Evolutionary conservation across 2,797 vertebrate genomes (phyloP), one percentile per base, ranked within the genome.

Genomic region (Nasua narica): DNA sequence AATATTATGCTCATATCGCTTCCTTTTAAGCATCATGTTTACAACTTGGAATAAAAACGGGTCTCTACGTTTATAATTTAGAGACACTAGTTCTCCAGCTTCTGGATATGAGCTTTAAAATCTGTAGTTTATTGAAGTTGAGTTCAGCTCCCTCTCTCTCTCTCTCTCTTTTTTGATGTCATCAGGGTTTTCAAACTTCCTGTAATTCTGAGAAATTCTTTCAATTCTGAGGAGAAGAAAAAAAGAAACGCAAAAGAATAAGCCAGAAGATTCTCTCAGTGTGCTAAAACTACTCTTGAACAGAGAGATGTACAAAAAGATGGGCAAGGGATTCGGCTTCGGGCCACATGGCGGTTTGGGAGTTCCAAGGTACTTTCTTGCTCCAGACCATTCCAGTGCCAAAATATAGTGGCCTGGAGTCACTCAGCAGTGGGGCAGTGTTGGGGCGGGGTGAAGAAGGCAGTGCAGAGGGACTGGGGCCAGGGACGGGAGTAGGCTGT

Each of bases 161-260:
- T 58, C 54, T 32, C 72, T 90, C 65, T 35, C 90, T 83, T 29
- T 27, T 46, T 29, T 29, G 70, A n/a, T 16, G n/a, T 92, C 13
- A 23, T 74, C 56, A 54, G 19, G 52, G 29, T 78, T 91, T 96
- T 96, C 62, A 70, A 40, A 19, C 7, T 78, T 85, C 58, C 60
- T 69, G 6, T 81, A 88, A 69, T 82, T 94, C 81, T 43, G 37
- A 94, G 78, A 89, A 69, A 94, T 11, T 56, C 69, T 90, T 67
- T 82, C 21, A 67, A n/a, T 91, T 56, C 62, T 77, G 43, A 77
- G 79, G 62, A 93, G 32, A 3, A 7, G 29, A 7, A 19, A 48
- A 70, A 54, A 43, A 74, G 29, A 48, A 21, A 1, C 3, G 37
- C 14, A 2, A 25, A 18, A 78, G 25, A 82, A 76, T 83, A 67